Evolutionary conservation across 2,113 vertebrate species (phyloP), one percentile per base, ranked within the genome.

Genomic region (Lontra canadensis): DNA sequence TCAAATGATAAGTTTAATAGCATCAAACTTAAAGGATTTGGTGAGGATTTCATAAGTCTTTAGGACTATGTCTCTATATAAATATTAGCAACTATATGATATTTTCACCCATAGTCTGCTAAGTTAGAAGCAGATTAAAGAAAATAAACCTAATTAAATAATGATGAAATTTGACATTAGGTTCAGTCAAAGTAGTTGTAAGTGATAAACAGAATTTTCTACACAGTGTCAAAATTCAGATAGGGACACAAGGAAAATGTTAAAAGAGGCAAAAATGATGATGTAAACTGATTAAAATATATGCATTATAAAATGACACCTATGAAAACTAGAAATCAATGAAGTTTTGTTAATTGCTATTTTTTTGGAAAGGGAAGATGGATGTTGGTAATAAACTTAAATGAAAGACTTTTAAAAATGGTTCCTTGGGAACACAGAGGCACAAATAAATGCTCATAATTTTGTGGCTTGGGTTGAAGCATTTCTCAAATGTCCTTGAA

Each of bases 401-500:
- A 92, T 20, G 36, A 78, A 97, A 96, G 39, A 88, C 42, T 93
- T 79, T 93, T 4, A 14, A 73, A 98, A 92, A 39, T 52, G 1
- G 44, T 89, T 34, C 83, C 84, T 92, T 96, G 39, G 78, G 44
- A 94, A 61, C n/a, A 44, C 13, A 29, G 71, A 47, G 12, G 1
- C 1, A 88, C 65, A 94, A 78, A 74, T 42, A 17, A 90, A 93
- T 67, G 52, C 44, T 91, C 25, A 3, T n/a, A 79, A 86, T 96
- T 95, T 25, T 83, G 73, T 74, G 96, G 81, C 80, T 97, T 25
- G 61, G 83, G 25, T 84, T 74, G 10, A 47, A 95, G 49, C 26
- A 47, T 97, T n/a, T 78, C 96, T 94, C 57, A 49, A 81, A 92
- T 90, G 95, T 88, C 97, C 95, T 98, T 98, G 94, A 95, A 82